Percentiles rank a stretch among this genome's conserved stretches.
phyloP scores from a whole-genome alignment of 2,888 invertebrate genomes.

The Caprella mutica region DNA sequence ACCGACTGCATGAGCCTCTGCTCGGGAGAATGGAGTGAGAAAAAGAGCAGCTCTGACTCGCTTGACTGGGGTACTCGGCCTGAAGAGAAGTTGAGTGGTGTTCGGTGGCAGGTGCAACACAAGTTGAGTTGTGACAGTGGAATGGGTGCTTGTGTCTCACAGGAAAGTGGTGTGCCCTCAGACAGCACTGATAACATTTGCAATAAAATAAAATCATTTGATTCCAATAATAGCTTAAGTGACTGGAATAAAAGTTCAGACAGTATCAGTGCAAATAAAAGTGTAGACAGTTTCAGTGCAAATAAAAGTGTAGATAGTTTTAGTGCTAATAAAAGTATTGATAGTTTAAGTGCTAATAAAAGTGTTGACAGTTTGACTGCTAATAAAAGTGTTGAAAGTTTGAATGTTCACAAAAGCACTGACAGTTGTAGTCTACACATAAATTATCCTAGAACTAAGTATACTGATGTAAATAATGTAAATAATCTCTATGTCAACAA shows the following conservation, averaged over 20 bases:
- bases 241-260: slow-evolving; percentile 8
- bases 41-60: slow-evolving; percentile 7
- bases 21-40: slow-evolving; percentile 6
- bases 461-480: too few relatives aligned
- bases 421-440: too few relatives aligned
- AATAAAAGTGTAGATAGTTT: slow-evolving; percentile 2
- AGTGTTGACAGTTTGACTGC: not conserved
- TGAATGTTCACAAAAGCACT: too few relatives aligned
- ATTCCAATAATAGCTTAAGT: slow-evolving; percentile 6
- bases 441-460: too few relatives aligned
- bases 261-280: not conserved
- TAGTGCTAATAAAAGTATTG: not conserved
- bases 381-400: slow-evolving; percentile 9
- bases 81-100: not conserved
- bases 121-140: slow-evolving; percentile 4
- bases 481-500: too few relatives aligned
- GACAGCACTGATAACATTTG: slow-evolving; percentile 1
- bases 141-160: too few relatives aligned
- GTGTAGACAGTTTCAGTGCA: not conserved
- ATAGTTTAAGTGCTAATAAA: not conserved
- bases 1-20: slow-evolving; percentile 7
- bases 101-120: not conserved
- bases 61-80: not conserved
- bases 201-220: not conserved
- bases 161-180: not conserved